Evolutionary conservation across 2,888 invertebrate genomes (phyloP).

Genomic region (Platerodrilus igneus): DNA sequence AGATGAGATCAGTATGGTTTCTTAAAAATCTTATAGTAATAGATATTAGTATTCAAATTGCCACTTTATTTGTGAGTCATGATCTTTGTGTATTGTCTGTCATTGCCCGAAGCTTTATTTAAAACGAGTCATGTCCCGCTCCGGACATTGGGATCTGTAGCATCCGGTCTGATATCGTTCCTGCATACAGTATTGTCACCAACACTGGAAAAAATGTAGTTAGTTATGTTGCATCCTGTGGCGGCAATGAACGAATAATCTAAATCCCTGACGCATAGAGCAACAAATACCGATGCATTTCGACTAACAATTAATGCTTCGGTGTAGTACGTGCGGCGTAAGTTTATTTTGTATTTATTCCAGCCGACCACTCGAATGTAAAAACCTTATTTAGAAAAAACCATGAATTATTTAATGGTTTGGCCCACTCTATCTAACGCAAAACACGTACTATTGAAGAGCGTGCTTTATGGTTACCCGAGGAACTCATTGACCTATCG

Average conservation of each 20-base stretch:
- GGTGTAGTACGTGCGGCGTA: constrained; percentile 39
- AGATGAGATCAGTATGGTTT: no score
- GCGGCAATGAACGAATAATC: constrained; percentile 41
- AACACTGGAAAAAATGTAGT: no score
- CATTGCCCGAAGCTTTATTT: constrained; percentile 25
- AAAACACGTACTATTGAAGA: constrained; percentile 40
- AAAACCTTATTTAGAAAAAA: constrained; percentile 20
- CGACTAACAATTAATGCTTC: constrained; percentile 39
- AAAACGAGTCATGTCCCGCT: constrained; percentile 20
- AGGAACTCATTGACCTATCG: constrained; percentile 41
- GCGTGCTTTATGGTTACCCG: constrained; percentile 43
- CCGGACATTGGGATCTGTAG: constrained; percentile 26
- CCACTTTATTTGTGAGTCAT: no score
- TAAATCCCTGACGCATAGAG: constrained; percentile 42
- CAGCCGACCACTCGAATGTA: constrained; percentile 33
- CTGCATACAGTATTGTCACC: constrained; percentile 39
- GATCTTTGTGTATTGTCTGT: constrained; percentile 25
- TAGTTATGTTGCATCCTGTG: constrained; percentile 36
- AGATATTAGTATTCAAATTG: no score
- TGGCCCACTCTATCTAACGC: constrained; percentile 36
- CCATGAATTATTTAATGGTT: constrained; percentile 25
- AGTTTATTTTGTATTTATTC: constrained; percentile 42
- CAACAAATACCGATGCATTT: constrained; percentile 43
- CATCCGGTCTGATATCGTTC: constrained; percentile 34
- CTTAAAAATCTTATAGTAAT: no score